Evolutionary conservation across 2,888 invertebrate genomes (phyloP).

Genomic region (Habroteleia sp.): DNA sequence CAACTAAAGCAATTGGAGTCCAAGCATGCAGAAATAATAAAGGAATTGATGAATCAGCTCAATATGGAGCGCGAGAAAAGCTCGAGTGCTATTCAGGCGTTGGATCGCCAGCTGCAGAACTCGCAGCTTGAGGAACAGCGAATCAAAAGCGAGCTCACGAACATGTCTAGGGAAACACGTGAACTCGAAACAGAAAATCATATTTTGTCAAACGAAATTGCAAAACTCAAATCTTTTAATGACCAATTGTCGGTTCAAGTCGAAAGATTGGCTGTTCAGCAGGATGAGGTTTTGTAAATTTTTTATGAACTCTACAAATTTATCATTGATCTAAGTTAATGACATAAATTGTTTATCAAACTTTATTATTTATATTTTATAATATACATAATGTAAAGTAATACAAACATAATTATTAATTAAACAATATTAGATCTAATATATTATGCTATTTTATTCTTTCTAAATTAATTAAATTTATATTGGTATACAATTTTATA

Average conservation of each 20-base stretch:
- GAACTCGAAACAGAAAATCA: conserved; percentile 85
- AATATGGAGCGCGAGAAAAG: conserved; percentile 89
- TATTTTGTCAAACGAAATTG: conserved; percentile 84
- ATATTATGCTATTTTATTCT: too few species aligned
- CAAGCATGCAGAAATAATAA: conserved; percentile 88
- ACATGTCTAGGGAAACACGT: conserved; percentile 85
- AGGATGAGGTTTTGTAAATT: conserved; percentile 68
- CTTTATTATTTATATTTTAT: too few species aligned
- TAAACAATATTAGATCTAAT: too few species aligned
- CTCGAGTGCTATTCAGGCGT: conserved; percentile 82
- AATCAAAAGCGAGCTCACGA: conserved; percentile 84
- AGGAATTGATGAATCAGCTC: conserved; percentile 86
- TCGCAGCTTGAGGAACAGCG: conserved; percentile 87
- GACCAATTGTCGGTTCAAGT: conserved; percentile 83
- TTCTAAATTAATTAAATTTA: too few species aligned
- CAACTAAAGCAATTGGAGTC: conserved; percentile 86
- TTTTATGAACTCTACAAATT: conserved; percentile 8
- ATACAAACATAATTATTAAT: too few species aligned
- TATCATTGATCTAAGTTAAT: too few species aligned
- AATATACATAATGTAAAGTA: too few species aligned
- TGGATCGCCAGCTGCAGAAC: conserved; percentile 85
- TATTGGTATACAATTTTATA: too few species aligned
- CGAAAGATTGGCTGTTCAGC: conserved; percentile 74
- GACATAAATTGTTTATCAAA: too few species aligned
- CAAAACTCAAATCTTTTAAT: conserved; percentile 83